Conservation (phyloP, 2,113 vertebrate genomes). For the Aspiorhynchus laticeps region DNA sequence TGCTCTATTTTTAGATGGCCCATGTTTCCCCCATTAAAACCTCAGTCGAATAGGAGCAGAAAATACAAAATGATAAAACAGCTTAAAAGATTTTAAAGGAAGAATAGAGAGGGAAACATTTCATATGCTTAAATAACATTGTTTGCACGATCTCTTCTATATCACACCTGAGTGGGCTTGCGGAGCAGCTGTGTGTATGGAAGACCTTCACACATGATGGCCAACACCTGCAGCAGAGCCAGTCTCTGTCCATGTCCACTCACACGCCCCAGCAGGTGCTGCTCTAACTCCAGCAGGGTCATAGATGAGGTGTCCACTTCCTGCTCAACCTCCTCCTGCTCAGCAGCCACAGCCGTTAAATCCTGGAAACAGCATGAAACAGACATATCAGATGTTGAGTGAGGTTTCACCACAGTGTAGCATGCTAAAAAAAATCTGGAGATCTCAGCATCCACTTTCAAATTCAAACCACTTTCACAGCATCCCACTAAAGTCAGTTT, state of each 20-base stretch:
- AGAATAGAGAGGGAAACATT: not conserved
- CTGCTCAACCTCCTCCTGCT: constrained; percentile 60
- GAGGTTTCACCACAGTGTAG: not conserved
- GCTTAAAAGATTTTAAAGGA: not conserved
- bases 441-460: not conserved
- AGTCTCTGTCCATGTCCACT: constrained; percentile 71
- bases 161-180: constrained; percentile 82
- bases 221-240: constrained; percentile 84
- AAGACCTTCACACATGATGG: constrained; percentile 81
- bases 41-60: constrained; percentile 7
- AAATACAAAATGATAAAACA: constrained; percentile 14
- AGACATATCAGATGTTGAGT: not conserved
- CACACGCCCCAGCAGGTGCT: constrained; percentile 55
- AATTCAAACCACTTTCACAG: not conserved
- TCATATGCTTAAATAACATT: not conserved
- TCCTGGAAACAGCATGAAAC: constrained; percentile 71
- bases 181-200: constrained; percentile 85
- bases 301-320: constrained; percentile 57
- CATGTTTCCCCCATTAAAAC: constrained; percentile 27
- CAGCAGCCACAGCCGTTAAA: constrained; percentile 76
- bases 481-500: not conserved
- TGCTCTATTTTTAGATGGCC: constrained; percentile 38
- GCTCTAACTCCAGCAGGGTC: constrained; percentile 82
- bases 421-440: not conserved
- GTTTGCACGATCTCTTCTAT: not conserved